Evolutionary conservation across 1,140 invertebrate species (phyloP), one percentile per base, ranked within the genome.

Genomic region (Physella acuta): DNA sequence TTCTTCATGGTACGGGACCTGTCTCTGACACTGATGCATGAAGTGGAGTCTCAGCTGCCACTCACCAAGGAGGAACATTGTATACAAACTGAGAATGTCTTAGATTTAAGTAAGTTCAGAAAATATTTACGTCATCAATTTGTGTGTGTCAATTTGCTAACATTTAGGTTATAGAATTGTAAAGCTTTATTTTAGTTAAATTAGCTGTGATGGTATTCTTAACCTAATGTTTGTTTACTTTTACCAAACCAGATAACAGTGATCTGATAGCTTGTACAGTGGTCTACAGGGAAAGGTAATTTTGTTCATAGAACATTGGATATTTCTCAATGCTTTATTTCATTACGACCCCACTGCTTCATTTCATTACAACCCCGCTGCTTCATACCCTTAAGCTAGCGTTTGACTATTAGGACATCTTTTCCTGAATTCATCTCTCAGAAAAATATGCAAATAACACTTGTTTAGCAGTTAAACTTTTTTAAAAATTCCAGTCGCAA

Each of bases 201-300:
- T n/a, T n/a, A n/a, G n/a, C n/a, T n/a, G n/a, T n/a, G n/a, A n/a
- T n/a, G n/a, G n/a, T n/a, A n/a, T n/a, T n/a, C n/a, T 11, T 14
- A 58, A 11, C 58, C 5, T 68, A 34, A n/a, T 14, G 70, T 58
- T 60, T 59, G 36, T 39, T 53, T 64, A 58, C 59, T 73, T 39
- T 72, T 53, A 71, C 26, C 72, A 71, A 88, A 88, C 14, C 85
- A 97, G 95, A 97, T 84, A 98, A 98, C 83, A 96, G 94, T 75
- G 97, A 99, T 86, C 87, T 99, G 37, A 95, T 99, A 77, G 93
- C 94, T 0, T 99, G 97, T 80, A 95, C 93, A 30, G 94, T 99
- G 16, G 89, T 94, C 20, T 90, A 90, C 75, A 92, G 93, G 85
- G 94, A 98, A 80, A 93, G 93, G 71, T 91, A 90, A 58, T 73